Evolutionary conservation across 2,113 vertebrate species (phyloP).

Genomic region (Zingel zingel): DNA sequence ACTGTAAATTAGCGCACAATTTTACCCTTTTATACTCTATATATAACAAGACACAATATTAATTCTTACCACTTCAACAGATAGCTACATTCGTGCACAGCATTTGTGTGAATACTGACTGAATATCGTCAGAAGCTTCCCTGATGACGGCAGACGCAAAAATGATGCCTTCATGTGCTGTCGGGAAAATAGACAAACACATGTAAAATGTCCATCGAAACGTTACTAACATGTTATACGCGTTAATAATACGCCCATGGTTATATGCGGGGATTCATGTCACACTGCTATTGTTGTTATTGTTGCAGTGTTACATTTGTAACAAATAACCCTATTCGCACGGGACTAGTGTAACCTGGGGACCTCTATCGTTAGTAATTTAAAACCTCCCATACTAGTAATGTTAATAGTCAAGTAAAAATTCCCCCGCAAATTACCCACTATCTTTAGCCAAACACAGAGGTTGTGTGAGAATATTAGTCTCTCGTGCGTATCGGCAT

Average conservation of each 20-base stretch:
- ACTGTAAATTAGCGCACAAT: neutral
- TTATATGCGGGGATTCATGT: no score
- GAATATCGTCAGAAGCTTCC: conserved; percentile 33
- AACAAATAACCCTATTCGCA: neutral
- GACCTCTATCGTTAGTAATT: no score
- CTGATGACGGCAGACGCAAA: conserved; percentile 69
- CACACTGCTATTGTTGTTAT: neutral
- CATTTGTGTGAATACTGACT: conserved; percentile 27
- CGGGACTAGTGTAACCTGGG: no score
- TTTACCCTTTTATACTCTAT: neutral
- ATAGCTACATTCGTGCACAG: conserved; percentile 26
- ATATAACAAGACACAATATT: neutral
- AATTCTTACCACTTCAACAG: conserved; percentile 56
- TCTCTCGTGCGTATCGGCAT: no score
- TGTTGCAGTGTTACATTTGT: neutral
- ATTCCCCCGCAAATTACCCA: no score
- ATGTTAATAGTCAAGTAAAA: no score
- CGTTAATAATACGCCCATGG: no score
- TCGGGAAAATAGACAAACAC: neutral
- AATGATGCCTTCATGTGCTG: conserved; percentile 40
- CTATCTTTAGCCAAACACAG: no score
- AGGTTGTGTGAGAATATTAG: no score
- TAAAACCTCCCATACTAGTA: no score
- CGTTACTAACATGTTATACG: neutral
- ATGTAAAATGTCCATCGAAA: neutral